Evolutionary conservation across 1,140 invertebrate genomes (phyloP), one percentile per base, ranked within the genome.

Genomic region (Drosophila athabasca): DNA sequence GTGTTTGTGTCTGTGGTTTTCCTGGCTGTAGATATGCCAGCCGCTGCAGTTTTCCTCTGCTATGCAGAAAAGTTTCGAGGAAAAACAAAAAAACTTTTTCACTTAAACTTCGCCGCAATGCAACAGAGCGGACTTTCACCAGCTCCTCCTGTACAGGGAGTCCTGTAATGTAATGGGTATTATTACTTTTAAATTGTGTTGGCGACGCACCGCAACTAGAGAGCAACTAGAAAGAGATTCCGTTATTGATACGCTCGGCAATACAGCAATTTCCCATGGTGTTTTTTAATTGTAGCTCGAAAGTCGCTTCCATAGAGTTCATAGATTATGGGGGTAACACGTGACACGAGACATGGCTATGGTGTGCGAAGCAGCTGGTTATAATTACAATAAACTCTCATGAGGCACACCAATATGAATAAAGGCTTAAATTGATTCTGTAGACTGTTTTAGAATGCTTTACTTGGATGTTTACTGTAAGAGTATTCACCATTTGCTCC

Each of bases 81-180:
- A 72, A 58, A 81, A 85, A 81, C 76, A 79, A 64, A 78, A 78
- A 84, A 85, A 85, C 78, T 85, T 85, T 85, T 85, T 85, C 82
- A 85, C 82, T 85, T 85, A 87, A 85, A 85, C 82, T 85, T 87
- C 82, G 62, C 73, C 82, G 82, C 82, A 85, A 82, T 85, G 82
- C 82, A 87, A 69, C 82, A 87, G 78, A 75, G 71, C 41, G 58
- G 54, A 52, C 46, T 75, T 74, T 31, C 29, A 31, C 29, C 7
- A 31, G 29, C 29, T 31, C 71, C 29, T 31, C 71, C 50, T 51
- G 46, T 15, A 43, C 49, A 76, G 45, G 52, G 53, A 8, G 46
- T 58, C 48, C n/a, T n/a, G n/a, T 51, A 46, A 26, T 65, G 65
- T 70, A 65, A 69, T 68, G 71, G 70, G 71, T 74, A 74, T 74